These are phyloP conservation scores for Glaucomys volans DNA, from an alignment of 2,113 vertebrate genomes.

Conservation along the genomic window DNA sequence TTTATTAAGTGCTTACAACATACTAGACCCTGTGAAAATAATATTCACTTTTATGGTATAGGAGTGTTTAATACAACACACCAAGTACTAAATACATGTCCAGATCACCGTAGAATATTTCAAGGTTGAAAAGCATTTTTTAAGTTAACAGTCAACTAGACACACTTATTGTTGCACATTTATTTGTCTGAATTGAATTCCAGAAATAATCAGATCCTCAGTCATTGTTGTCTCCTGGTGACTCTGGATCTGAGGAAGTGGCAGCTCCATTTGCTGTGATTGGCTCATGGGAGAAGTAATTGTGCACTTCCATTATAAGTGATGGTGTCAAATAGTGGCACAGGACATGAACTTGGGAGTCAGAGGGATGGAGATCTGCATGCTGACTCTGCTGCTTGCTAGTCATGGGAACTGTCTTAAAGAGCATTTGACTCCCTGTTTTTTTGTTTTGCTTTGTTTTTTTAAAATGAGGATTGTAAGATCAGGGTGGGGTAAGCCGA, in stretches of 20 bases:
- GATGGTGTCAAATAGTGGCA: neutral
- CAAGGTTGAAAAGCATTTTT: neutral
- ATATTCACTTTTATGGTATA: neutral
- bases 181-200: neutral
- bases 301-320: neutral
- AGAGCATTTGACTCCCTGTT: neutral
- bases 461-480: too few species aligned
- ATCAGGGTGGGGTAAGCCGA: too few species aligned
- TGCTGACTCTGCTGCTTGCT: neutral
- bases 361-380: neutral
- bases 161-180: neutral
- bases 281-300: neutral
- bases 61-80: neutral
- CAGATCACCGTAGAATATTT: neutral
- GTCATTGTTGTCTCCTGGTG: neutral
- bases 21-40: neutral
- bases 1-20: slow-evolving; percentile 45
- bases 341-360: neutral
- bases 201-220: neutral
- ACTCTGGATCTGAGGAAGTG: neutral
- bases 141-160: neutral
- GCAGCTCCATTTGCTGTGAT: neutral
- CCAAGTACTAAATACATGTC: neutral
- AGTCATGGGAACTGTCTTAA: neutral
- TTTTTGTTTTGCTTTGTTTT: neutral